Evolutionary conservation across 2,113 vertebrate species (phyloP).

Genomic region (Potamarius usumacintae): DNA sequence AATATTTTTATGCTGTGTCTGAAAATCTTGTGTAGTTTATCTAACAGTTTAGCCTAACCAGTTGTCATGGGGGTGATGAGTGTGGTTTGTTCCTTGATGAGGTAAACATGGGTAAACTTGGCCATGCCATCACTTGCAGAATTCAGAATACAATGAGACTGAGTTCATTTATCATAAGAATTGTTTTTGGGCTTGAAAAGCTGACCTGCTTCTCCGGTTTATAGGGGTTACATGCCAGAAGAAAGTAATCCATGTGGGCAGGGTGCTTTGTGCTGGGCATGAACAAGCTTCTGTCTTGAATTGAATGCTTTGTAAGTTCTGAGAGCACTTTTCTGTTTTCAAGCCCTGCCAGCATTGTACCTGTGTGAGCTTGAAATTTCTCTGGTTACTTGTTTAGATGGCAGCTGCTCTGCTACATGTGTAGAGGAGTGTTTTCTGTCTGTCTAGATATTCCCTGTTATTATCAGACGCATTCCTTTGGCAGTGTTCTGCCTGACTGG

Average conservation of each 20-base stretch:
- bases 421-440: not conserved
- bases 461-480: not conserved
- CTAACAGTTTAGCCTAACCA: not conserved
- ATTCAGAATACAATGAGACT: not conserved
- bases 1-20: not conserved
- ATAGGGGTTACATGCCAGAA: too few species aligned
- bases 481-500: too few species aligned
- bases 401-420: not conserved
- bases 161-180: not conserved
- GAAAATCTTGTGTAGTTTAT: not conserved
- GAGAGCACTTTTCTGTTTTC: not conserved
- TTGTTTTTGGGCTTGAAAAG: not conserved
- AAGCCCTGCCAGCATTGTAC: not conserved
- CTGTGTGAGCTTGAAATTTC: not conserved
- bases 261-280: not conserved
- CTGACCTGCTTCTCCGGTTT: not conserved
- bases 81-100: not conserved
- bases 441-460: not conserved
- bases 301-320: not conserved
- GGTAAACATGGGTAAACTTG: slow-evolving; percentile 27
- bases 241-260: not conserved
- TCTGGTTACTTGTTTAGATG: not conserved
- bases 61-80: not conserved
- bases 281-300: not conserved
- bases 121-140: not conserved